Percentiles rank a stretch among this genome's conserved stretches.
phyloP scores from a whole-genome alignment of 2,113 vertebrate species.

The Orycteropus afer region DNA sequence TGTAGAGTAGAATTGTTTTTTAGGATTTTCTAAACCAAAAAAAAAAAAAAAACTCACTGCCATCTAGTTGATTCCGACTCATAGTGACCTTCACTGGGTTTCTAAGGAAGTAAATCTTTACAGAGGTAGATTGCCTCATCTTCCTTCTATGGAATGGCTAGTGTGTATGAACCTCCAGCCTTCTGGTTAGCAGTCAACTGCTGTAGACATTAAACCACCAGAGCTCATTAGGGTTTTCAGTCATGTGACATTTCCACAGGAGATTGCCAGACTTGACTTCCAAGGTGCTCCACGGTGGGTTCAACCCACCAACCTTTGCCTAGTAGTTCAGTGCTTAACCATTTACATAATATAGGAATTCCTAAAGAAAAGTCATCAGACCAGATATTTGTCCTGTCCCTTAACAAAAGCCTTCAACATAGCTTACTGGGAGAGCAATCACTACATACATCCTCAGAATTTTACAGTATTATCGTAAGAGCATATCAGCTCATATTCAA shows the following conservation, averaged over 20 bases:
- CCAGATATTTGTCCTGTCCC: not conserved
- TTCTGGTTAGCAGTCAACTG: too few species aligned
- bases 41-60: too few species aligned
- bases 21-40: too few species aligned
- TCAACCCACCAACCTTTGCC: not conserved
- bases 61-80: too few species aligned
- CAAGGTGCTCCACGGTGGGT: not conserved
- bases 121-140: too few species aligned
- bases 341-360: not conserved
- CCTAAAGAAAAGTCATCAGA: not conserved
- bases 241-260: not conserved
- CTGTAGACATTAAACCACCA: too few species aligned
- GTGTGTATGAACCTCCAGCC: too few species aligned
- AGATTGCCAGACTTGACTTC: not conserved
- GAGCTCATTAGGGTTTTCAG: not conserved
- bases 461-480: slow-evolving; percentile 29
- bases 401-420: not conserved
- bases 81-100: too few species aligned
- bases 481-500: not conserved
- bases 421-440: not conserved
- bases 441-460: slow-evolving; percentile 11
- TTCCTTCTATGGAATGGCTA: too few species aligned
- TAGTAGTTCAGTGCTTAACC: not conserved
- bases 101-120: too few species aligned
- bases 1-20: too few species aligned